Evolutionary conservation across 92 coral and sea anemone genomes (phyloP), one percentile per base, ranked within the genome.

Genomic region (Phymanthus crucifer): DNA sequence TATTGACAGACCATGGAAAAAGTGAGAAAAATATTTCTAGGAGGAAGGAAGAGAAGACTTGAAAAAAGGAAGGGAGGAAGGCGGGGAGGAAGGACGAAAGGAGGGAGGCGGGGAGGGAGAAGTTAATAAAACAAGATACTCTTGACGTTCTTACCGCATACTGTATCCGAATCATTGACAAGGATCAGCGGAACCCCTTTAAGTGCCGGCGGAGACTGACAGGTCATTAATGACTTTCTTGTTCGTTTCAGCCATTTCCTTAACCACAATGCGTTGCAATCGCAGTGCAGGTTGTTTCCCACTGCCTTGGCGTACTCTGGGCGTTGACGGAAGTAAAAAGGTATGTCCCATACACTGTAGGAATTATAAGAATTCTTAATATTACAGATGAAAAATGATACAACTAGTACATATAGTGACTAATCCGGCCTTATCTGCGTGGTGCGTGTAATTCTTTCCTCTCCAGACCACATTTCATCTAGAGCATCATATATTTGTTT

Each of bases 251-350:
- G 36, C 97, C 97, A 92, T 82, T 83, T 74, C 69, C 83, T 81
- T 35, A 92, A 74, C 94, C 94, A 92, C 29, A 90, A 90, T 38
- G 82, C 91, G 72, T 92, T 92, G 80, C 97, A 92, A 83, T 92
- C 97, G 40, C 97, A 92, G 70, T 82, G 89, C 16, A 92, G 85
- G 48, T 50, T 83, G 70, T 91, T 92, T 75, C 94, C 93, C 37
- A 70, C 83, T 31, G 75, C 79, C 57, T 73, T 47, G 24, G 43
- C 74, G n/a, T 68, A 80, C 24, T 79, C 78, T 18, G 78, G 82
- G 72, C 83, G 77, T 17, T 86, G 61, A 3, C 87, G 91, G 65
- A 90, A 92, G 12, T 88, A 87, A 40, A 72, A 80, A n/a, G 97
- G 97, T 29, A 90, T 77, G 81, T 92, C 91, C 94, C 94, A 92